A percentile compares a stretch with the other conserved stretches of the same genome.
Conservation (phyloP, 2,797 vertebrate genomes). For the Pseudochirops cupreus region DNA sequence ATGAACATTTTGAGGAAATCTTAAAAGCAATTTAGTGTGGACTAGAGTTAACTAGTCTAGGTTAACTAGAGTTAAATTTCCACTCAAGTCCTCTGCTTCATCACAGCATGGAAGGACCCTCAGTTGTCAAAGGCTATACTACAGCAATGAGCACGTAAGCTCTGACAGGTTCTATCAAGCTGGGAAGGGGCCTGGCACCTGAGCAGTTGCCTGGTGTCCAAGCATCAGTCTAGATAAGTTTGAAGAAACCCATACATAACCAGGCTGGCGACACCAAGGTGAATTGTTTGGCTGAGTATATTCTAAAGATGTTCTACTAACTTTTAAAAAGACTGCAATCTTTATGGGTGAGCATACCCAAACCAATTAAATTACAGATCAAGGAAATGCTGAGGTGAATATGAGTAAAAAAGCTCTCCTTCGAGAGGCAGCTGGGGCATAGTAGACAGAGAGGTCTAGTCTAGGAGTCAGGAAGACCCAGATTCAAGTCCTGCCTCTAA, state of each 20-base stretch:
- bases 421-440: neutral
- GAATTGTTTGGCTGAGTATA: neutral
- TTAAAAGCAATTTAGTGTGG: constrained; percentile 18
- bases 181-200: neutral
- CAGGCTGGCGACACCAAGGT: neutral
- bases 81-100: neutral
- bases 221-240: neutral
- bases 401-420: neutral
- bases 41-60: neutral
- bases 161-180: neutral
- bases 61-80: neutral
- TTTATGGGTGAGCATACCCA: neutral
- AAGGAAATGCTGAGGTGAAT: neutral
- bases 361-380: neutral
- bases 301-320: neutral
- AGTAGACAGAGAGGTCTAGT: neutral
- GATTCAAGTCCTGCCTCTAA: neutral
- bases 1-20: constrained; percentile 1
- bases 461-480: neutral
- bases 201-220: neutral
- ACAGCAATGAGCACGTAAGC: neutral
- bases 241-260: neutral
- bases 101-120: neutral
- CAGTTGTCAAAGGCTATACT: neutral
- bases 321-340: neutral